Evolutionary conservation across 2,888 invertebrate species (phyloP).

Genomic region (Cantharis lateralis): DNA sequence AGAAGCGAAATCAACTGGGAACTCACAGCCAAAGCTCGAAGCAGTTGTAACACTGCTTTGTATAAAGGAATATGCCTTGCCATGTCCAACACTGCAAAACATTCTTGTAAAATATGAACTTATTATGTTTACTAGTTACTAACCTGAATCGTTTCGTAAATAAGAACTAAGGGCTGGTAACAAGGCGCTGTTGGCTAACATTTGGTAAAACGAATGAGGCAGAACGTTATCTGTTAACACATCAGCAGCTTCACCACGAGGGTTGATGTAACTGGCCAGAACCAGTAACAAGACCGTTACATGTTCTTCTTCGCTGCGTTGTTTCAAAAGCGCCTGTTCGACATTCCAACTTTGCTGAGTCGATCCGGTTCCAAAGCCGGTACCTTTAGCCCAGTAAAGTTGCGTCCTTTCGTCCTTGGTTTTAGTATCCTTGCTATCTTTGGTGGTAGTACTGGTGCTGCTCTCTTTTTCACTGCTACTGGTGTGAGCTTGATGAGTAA

Average conservation of each 20-base stretch:
- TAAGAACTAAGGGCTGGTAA: constrained; percentile 89
- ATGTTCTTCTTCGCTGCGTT: constrained; percentile 91
- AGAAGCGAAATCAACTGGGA: constrained; percentile 64
- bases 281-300: constrained; percentile 78
- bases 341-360: constrained; percentile 97
- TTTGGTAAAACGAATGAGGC: constrained; percentile 74
- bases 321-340: constrained; percentile 88
- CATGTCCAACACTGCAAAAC: constrained; percentile 82
- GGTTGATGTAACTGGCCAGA: constrained; percentile 86
- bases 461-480: constrained; percentile 47
- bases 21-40: constrained; percentile 76
- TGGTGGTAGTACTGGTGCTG: constrained; percentile 46
- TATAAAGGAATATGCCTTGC: constrained; percentile 95
- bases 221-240: constrained; percentile 57
- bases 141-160: constrained; percentile 86
- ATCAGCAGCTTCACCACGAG: constrained; percentile 62
- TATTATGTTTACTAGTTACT: not conserved
- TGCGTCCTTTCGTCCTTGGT: constrained; percentile 63
- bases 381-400: constrained; percentile 92
- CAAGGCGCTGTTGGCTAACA: constrained; percentile 81
- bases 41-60: constrained; percentile 79
- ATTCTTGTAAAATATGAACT: not conserved
- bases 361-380: constrained; percentile 95
- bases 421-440: constrained; percentile 44
- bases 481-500: constrained; percentile 76